Evolutionary conservation across 2,113 vertebrate species (phyloP).

Genomic region (Mustelus asterias): DNA sequence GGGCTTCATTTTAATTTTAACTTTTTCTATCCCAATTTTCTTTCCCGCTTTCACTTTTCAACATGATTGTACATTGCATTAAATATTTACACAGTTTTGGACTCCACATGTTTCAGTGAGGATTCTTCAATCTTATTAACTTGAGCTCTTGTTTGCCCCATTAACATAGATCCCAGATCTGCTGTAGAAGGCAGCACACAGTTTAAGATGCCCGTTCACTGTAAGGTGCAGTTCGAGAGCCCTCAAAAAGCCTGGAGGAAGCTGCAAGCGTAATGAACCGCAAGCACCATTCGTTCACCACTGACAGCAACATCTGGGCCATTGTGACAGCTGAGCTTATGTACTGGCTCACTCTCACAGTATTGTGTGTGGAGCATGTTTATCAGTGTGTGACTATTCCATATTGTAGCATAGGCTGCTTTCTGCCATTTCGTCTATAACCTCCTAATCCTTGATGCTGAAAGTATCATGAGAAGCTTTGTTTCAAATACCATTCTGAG

Average conservation of each 20-base stretch:
- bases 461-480: neutral
- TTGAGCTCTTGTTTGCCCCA: neutral
- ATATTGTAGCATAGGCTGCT: neutral
- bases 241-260: neutral
- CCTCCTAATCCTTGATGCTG: neutral
- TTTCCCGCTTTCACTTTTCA: neutral
- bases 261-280: neutral
- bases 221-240: neutral
- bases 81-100: neutral
- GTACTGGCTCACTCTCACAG: neutral
- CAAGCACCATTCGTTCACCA: no score
- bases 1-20: neutral
- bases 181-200: neutral
- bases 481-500: neutral
- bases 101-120: neutral
- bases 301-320: no score
- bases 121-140: neutral
- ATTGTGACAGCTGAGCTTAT: neutral
- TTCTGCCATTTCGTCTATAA: neutral
- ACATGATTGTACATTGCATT: neutral
- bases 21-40: neutral
- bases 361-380: neutral
- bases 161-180: neutral
- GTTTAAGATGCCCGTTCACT: neutral
- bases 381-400: neutral